Conservation (phyloP, 2,113 vertebrate species). For the Lichenostomus cassidix region DNA sequence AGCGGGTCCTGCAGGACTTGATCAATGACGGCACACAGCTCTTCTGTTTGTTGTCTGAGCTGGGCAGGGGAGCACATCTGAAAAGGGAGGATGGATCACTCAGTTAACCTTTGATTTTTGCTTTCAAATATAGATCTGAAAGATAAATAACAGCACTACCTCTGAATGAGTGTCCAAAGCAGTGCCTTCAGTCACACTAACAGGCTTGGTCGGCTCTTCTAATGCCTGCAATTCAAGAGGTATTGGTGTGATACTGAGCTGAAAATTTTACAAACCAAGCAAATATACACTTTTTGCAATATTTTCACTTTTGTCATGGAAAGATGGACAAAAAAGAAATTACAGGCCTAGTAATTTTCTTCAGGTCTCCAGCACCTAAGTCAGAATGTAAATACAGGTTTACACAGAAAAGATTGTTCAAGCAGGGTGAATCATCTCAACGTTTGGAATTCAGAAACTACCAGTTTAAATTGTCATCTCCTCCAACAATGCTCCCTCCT, state of each 20-base stretch:
- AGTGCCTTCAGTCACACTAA: constrained; percentile 25
- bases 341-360: not conserved
- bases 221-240: constrained; percentile 76
- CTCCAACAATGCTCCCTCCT: not conserved
- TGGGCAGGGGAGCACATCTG: constrained; percentile 91
- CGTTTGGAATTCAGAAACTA: not conserved
- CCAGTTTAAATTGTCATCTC: not conserved
- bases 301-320: not conserved
- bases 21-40: constrained; percentile 91
- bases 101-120: not conserved
- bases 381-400: not conserved
- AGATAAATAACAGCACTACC: constrained; percentile 57
- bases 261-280: not conserved
- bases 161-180: constrained; percentile 78
- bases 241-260: not conserved
- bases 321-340: not conserved
- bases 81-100: constrained; percentile 32
- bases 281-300: not conserved
- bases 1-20: constrained; percentile 84
- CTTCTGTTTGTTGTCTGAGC: constrained; percentile 89
- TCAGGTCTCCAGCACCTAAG: not conserved
- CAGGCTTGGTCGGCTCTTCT: constrained; percentile 72
- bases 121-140: not conserved
- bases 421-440: not conserved
- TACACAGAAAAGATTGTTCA: not conserved